Evolutionary conservation across 1,140 invertebrate genomes (phyloP), one percentile per base, ranked within the genome.

Genomic region (Drosophila neocordata): DNA sequence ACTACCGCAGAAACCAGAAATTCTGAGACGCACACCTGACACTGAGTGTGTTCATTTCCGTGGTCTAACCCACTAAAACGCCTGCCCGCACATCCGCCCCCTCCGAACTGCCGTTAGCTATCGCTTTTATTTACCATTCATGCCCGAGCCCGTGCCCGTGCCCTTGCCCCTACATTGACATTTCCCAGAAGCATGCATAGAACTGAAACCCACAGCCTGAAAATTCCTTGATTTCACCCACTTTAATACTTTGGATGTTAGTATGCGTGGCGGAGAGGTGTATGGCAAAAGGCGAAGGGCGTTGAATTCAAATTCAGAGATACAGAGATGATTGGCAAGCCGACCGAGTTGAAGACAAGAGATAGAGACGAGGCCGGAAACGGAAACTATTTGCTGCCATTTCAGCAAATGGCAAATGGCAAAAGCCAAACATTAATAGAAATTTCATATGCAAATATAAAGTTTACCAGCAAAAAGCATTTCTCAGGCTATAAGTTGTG

Each of bases 351-450:
- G 61, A 18, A 34, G 38, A 57, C n/a, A 31, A 38, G 31, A 37
- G 27, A 44, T 48, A 34, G 22, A 11, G 22, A 53, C 31, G 6
- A 9, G 66, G 61, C 52, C 64, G 79, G 75, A 78, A 77, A 64
- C 83, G 84, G 79, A 88, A 87, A 89, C 83, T 79, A 88, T 88
- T 88, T 88, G 83, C 83, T 73, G 83, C 69, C 83, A 88, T 79
- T 82, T 79, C 56, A 65, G 69, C 74, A 79, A 56, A 58, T 67
- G 63, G 64, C 52, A 55, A 27, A 71, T 61, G 58, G 60, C 75
- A 55, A 27, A 69, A 63, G 63, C 48, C 77, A 56, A 51, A 63
- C 71, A 77, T 87, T 88, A 88, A 88, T 87, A 76, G 83, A 87
- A 82, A 83, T 83, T 88, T 87, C 69, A 88, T 88, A 65, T 81